phyloP scores from a whole-genome alignment of 2,113 vertebrate genomes.

The Heterotis niloticus region DNA sequence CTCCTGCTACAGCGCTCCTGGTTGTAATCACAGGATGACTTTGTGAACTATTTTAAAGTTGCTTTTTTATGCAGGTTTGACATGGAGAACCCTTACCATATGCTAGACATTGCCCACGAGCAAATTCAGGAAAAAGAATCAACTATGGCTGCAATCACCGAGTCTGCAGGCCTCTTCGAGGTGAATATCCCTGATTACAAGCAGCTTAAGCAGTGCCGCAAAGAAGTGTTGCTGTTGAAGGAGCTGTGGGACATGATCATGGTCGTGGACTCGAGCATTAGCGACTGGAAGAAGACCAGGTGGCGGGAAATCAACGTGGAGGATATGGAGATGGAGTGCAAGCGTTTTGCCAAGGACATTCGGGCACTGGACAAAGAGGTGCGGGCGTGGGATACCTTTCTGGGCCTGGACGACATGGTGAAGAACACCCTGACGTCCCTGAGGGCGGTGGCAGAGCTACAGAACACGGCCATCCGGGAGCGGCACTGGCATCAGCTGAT shows the following conservation, averaged over 20 bases:
- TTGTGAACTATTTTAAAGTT: not conserved
- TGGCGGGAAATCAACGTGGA: conserved; percentile 86
- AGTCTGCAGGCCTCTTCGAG: conserved; percentile 85
- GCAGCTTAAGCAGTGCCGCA: conserved; percentile 83
- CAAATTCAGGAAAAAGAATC: conserved; percentile 80
- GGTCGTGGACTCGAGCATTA: conserved; percentile 71
- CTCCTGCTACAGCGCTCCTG: too few relatives aligned
- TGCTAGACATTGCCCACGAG: conserved; percentile 69
- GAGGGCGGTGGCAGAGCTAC: conserved; percentile 81
- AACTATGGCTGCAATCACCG: conserved; percentile 71
- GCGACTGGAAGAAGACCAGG: conserved; percentile 74
- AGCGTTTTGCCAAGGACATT: conserved; percentile 76
- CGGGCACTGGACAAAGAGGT: conserved; percentile 81
- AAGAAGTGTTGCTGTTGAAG: conserved; percentile 71
- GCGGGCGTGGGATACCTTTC: conserved; percentile 81
- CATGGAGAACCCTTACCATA: conserved; percentile 65
- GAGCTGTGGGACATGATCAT: conserved; percentile 81
- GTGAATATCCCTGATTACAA: conserved; percentile 80
- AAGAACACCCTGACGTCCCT: conserved; percentile 80
- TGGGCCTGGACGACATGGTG: conserved; percentile 74
- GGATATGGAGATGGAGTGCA: conserved; percentile 84
- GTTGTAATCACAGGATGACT: not conserved
- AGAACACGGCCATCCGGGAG: conserved; percentile 80
- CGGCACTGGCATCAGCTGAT: conserved; percentile 90
- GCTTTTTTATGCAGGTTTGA: conserved; percentile 69